These are phyloP conservation scores for Cherax destructor DNA, from an alignment of 1,140 invertebrate species.

Conservation along the genomic window DNA sequence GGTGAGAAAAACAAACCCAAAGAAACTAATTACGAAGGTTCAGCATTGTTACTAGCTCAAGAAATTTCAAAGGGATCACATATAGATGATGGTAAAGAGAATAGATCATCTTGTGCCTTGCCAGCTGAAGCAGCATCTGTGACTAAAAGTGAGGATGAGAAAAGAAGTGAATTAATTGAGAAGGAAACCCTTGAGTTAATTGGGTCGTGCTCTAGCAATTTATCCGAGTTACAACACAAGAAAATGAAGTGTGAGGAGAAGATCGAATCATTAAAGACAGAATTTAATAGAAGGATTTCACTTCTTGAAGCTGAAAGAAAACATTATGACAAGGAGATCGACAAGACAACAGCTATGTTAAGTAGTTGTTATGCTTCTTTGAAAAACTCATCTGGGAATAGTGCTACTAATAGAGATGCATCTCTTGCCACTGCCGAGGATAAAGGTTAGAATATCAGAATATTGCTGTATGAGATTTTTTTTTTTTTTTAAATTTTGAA, in stretches of 20 bases:
- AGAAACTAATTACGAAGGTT: neutral
- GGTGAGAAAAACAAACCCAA: neutral
- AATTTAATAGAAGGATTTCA: neutral
- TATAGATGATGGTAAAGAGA: neutral
- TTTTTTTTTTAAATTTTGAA: no score
- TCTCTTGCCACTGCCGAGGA: no score
- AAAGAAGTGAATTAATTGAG: neutral
- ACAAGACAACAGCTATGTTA: neutral
- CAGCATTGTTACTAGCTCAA: neutral
- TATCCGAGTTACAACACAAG: neutral
- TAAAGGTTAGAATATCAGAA: no score
- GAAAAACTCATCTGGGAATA: no score
- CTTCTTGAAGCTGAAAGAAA: neutral
- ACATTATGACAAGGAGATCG: neutral
- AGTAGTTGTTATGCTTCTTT: no score
- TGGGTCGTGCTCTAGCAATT: no score
- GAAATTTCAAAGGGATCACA: neutral
- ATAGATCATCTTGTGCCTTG: neutral
- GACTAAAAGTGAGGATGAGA: neutral
- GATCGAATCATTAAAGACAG: neutral
- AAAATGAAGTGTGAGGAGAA: neutral
- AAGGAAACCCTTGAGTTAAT: neutral
- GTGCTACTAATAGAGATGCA: no score
- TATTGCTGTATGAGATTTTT: no score
- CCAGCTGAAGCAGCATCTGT: neutral